phyloP scores from a whole-genome alignment of 2,888 invertebrate species.

The Tinea pellionella region DNA sequence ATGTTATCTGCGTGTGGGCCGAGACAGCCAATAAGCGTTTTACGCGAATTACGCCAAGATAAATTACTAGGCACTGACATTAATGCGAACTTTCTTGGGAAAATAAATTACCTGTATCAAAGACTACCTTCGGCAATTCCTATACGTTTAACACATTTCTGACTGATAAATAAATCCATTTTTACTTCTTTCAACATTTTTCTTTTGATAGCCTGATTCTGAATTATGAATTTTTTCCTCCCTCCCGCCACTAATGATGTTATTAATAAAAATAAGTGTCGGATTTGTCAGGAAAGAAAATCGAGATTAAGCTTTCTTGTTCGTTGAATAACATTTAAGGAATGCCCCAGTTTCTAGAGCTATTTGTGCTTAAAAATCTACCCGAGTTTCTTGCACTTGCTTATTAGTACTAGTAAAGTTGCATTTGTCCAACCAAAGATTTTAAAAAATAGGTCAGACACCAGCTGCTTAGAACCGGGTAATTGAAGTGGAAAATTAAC shows the following conservation, averaged over 20 bases:
- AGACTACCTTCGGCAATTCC: conserved; percentile 14
- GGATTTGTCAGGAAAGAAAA: too few relatives aligned
- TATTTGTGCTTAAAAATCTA: neutral
- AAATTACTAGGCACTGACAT: conserved; percentile 51
- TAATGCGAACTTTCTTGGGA: conserved; percentile 49
- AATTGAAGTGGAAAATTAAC: conserved; percentile 2
- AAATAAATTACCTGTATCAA: conserved; percentile 55
- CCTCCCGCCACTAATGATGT: neutral
- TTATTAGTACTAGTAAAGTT: neutral
- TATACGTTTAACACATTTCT: conserved; percentile 16
- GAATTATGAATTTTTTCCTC: conserved; percentile 1
- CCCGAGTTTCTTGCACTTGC: neutral
- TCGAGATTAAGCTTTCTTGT: too few relatives aligned
- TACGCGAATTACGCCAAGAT: conserved; percentile 55
- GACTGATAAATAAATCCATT: conserved; percentile 12
- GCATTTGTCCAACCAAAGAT: neutral
- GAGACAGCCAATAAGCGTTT: conserved; percentile 62
- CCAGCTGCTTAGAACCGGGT: neutral
- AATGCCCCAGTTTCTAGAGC: too few relatives aligned
- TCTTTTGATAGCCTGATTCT: conserved; percentile 3
- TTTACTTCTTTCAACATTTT: neutral
- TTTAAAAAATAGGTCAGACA: conserved; percentile 1
- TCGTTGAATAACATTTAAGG: too few relatives aligned
- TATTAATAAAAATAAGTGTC: neutral
- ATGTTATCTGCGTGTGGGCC: conserved; percentile 45